These are phyloP conservation scores for Melikaiella ostensackeni DNA, from an alignment of 2,888 invertebrate genomes.

Conservation along the genomic window DNA sequence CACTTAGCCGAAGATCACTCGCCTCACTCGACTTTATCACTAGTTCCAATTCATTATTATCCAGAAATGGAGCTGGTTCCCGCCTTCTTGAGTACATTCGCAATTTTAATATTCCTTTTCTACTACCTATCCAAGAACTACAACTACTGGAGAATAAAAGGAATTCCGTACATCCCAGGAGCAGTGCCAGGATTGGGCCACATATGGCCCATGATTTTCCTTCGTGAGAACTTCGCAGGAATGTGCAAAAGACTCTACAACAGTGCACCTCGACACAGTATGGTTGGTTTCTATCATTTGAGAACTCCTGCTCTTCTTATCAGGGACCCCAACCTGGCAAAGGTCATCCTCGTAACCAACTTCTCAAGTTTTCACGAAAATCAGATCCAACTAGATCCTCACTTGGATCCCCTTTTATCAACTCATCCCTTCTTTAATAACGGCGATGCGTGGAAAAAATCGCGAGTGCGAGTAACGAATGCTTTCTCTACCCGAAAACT, in stretches of 20 bases:
- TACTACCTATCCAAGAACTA: slow-evolving; percentile 46
- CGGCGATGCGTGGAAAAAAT: slow-evolving; percentile 61
- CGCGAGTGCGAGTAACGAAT: slow-evolving; percentile 45
- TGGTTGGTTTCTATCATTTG: slow-evolving; percentile 45
- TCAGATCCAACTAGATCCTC: slow-evolving; percentile 40
- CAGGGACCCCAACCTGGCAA: slow-evolving; percentile 48
- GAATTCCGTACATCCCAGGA: slow-evolving; percentile 42
- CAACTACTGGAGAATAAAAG: slow-evolving; percentile 45
- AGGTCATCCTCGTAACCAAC: slow-evolving; percentile 58
- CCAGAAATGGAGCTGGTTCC: slow-evolving; percentile 4
- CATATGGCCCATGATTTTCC: slow-evolving; percentile 33
- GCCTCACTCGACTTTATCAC: slow-evolving; percentile 28
- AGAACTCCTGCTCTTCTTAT: slow-evolving; percentile 44
- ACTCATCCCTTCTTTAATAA: slow-evolving; percentile 65
- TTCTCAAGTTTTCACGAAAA: slow-evolving; percentile 65
- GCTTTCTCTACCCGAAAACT: slow-evolving; percentile 59
- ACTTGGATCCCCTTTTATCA: slow-evolving; percentile 59
- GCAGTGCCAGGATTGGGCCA: slow-evolving; percentile 46
- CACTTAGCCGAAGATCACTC: slow-evolving; percentile 27
- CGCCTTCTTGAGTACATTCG: not conserved
- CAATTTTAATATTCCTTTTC: slow-evolving; percentile 37
- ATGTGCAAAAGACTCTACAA: slow-evolving; percentile 40
- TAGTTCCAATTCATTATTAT: slow-evolving; percentile 26
- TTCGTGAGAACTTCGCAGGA: slow-evolving; percentile 31
- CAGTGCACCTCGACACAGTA: slow-evolving; percentile 21